Conservation (phyloP, 2,113 vertebrate species). For the Gobius niger region DNA sequence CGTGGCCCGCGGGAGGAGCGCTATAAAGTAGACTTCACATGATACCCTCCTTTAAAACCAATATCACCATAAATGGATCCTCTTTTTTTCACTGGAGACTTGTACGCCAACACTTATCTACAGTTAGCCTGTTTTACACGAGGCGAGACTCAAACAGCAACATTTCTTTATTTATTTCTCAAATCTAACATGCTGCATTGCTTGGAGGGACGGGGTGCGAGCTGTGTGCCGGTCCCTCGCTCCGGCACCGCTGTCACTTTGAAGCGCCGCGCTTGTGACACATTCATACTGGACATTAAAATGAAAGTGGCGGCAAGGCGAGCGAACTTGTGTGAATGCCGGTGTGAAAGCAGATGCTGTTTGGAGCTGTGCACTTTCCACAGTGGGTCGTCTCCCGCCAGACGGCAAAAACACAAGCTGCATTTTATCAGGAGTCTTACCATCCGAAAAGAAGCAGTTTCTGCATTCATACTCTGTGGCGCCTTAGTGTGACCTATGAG, state of each 20-base stretch:
- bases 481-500: neutral
- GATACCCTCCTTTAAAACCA: too few relatives aligned
- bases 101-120: neutral
- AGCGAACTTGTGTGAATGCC: neutral
- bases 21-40: too few relatives aligned
- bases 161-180: neutral
- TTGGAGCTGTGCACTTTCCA: neutral
- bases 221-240: neutral
- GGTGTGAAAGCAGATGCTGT: neutral
- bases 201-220: neutral
- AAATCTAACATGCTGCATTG: constrained; percentile 8
- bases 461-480: neutral
- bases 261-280: constrained; percentile 1
- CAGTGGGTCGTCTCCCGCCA: neutral
- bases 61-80: neutral
- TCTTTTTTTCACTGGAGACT: neutral
- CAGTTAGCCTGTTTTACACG: constrained; percentile 1
- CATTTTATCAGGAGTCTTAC: neutral
- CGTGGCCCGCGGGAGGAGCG: too few relatives aligned
- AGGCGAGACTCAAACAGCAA: neutral
- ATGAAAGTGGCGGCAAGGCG: neutral
- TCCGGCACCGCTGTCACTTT: neutral
- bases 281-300: constrained; percentile 5
- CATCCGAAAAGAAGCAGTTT: neutral
- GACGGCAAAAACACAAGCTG: neutral